Base-by-base conservation (phyloP, 1,140 invertebrate genomes). In the Hyposmocoma kahamanoa region DNA sequence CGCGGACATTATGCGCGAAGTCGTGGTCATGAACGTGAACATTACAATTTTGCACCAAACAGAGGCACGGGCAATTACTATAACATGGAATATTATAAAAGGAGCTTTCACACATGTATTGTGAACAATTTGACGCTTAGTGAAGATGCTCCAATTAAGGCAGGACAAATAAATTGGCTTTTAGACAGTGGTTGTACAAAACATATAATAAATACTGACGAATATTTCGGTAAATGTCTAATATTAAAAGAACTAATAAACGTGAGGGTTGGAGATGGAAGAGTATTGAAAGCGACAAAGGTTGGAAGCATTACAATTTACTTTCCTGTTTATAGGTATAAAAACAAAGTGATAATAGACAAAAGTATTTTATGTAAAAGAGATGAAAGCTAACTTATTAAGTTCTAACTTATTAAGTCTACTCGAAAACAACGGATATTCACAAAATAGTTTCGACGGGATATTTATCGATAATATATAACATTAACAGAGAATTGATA, bases 131-230 rank as follows among this genome's bases (percentile, higher is more conserved):
- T 13, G 9, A 50, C 36, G 20, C n/a, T 39, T 20, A 39, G 22
- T n/a, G 36, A 21, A 44, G 51, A 46, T 34, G 36, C 42, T 26
- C 36, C 22, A 17, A 44, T 47, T 49, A 57, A 53, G 50, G 51
- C 28, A 48, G 32, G 32, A 63, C 43, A 62, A 62, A 66, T 80
- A 36, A 50, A 67, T 38, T 77, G 69, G 73, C 28, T 80, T 22
- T 50, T 78, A 44, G 72, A 74, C 54, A 72, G 67, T 66, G 67
- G 70, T 0, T 72, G 67, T 57, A 77, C 74, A 0, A 72, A 78
- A 38, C 72, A 82, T 47, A 65, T 82, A 28, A 59, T 80, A 32
- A 77, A 80, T 41, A 58, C 53, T 56, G 71, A 80, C 52, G 48
- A 26, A 32, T 77, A 59, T 53, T 76, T 76, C 66, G 46, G 42